These are phyloP conservation scores for Pseudococcus longispinus DNA, from an alignment of 2,888 invertebrate species.

Conservation along the genomic window DNA sequence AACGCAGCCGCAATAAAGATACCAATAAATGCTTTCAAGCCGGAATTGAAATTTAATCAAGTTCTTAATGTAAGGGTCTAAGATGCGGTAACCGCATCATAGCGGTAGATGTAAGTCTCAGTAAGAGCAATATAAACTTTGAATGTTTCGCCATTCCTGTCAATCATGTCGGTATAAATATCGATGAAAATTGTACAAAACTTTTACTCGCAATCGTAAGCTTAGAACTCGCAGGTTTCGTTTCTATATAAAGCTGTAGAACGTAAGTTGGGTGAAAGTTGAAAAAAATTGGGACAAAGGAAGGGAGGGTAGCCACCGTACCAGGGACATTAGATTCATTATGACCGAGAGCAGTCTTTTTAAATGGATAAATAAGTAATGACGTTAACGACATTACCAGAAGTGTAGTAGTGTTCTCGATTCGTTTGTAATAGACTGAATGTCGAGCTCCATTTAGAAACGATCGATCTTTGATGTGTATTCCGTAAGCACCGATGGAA, in stretches of 20 bases:
- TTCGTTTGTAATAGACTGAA: slow-evolving; percentile 74
- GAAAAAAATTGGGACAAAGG: background rate
- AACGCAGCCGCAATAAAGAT: background rate
- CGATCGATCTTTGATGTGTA: slow-evolving; percentile 77
- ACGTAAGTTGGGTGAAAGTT: background rate
- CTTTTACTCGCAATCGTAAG: background rate
- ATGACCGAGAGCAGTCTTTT: background rate
- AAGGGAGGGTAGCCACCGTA: background rate
- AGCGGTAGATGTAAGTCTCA: background rate
- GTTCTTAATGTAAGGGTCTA: background rate
- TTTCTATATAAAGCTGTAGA: background rate
- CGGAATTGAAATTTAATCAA: background rate
- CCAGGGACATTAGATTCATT: background rate
- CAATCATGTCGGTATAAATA: background rate
- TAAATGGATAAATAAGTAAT: background rate
- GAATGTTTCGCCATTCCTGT: background rate
- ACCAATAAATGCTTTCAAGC: background rate
- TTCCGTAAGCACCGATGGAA: slow-evolving; percentile 72
- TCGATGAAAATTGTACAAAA: background rate
- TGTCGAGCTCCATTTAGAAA: slow-evolving; percentile 84
- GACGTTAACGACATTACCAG: slow-evolving; percentile 62
- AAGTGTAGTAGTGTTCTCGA: slow-evolving; percentile 73
- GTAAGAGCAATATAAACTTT: background rate
- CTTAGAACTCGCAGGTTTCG: background rate
- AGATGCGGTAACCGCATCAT: background rate